Conservation (phyloP, 2,797 vertebrate genomes). For the Sebastes reedi region DNA sequence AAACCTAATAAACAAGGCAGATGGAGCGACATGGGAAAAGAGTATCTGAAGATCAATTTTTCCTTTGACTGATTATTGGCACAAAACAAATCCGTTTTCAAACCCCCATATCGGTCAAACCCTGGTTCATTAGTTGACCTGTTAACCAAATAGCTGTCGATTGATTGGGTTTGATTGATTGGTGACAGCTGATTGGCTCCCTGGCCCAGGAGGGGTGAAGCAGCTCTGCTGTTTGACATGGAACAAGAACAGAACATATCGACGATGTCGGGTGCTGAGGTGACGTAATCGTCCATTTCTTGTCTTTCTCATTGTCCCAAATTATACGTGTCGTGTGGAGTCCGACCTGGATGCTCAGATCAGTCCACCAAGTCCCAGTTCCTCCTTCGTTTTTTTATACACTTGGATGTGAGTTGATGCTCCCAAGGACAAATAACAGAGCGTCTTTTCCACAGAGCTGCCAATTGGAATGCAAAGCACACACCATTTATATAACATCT, state of each 20-base stretch:
- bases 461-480: slow-evolving; percentile 71
- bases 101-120: slow-evolving; percentile 38
- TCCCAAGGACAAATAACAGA: slow-evolving; percentile 51
- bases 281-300: slow-evolving; percentile 33
- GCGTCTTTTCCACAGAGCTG: slow-evolving; percentile 67
- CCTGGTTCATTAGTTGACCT: slow-evolving; percentile 20
- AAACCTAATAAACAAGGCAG: no score
- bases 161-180: slow-evolving; percentile 83
- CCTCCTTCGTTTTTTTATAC: not conserved
- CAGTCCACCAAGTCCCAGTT: slow-evolving; percentile 18
- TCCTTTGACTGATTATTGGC: not conserved
- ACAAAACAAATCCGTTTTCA: not conserved
- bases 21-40: no score
- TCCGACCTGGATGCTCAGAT: not conserved
- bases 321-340: not conserved
- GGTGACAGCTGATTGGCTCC: slow-evolving; percentile 61
- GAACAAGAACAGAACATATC: slow-evolving; percentile 22
- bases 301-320: not conserved
- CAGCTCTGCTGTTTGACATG: slow-evolving; percentile 58
- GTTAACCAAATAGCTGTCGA: slow-evolving; percentile 55
- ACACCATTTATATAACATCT: slow-evolving; percentile 65
- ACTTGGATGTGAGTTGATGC: slow-evolving; percentile 35
- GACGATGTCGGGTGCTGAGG: slow-evolving; percentile 23
- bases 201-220: slow-evolving; percentile 1
- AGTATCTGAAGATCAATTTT: not conserved